These are phyloP conservation scores for Trypoxylon attenuatum DNA, from an alignment of 2,888 invertebrate species.

Conservation along the genomic window DNA sequence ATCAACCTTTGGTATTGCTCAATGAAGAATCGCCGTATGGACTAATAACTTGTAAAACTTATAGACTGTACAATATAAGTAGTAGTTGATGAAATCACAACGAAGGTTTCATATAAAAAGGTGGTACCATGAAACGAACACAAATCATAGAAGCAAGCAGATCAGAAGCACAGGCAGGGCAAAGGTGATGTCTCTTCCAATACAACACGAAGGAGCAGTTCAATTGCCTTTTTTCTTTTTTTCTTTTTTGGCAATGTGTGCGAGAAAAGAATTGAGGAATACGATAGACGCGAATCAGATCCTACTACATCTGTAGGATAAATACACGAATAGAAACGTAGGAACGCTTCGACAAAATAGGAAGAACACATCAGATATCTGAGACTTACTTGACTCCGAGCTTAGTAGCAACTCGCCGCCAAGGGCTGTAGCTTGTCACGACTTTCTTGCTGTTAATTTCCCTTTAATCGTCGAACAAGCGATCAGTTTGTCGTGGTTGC, in stretches of 20 bases:
- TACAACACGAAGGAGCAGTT: constrained; percentile 40
- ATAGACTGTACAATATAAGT: too few relatives aligned
- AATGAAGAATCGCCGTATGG: constrained; percentile 15
- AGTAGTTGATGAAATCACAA: constrained; percentile 20
- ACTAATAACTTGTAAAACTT: constrained; percentile 21
- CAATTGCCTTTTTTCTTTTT: constrained; percentile 38
- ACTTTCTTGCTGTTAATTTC: constrained; percentile 81
- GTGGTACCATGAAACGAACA: constrained; percentile 38
- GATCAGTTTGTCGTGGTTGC: constrained; percentile 69
- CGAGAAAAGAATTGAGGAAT: constrained; percentile 46
- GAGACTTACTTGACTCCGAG: constrained; percentile 95
- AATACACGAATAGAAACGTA: constrained; percentile 61
- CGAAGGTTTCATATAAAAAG: constrained; percentile 33
- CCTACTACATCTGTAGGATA: constrained; percentile 53
- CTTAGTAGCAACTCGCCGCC: constrained; percentile 95
- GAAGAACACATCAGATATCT: constrained; percentile 72
- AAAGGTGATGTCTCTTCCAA: constrained; percentile 44
- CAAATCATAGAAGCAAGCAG: constrained; percentile 64
- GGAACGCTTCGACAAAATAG: constrained; percentile 62
- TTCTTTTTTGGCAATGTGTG: constrained; percentile 43
- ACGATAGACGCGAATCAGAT: constrained; percentile 46
- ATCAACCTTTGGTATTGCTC: constrained; percentile 19
- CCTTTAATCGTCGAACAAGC: constrained; percentile 70
- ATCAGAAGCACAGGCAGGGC: constrained; percentile 64
- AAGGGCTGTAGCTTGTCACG: constrained; percentile 89